Evolutionary conservation across 2,797 vertebrate species (phyloP).

Genomic region (Podarcis lilfordi): DNA sequence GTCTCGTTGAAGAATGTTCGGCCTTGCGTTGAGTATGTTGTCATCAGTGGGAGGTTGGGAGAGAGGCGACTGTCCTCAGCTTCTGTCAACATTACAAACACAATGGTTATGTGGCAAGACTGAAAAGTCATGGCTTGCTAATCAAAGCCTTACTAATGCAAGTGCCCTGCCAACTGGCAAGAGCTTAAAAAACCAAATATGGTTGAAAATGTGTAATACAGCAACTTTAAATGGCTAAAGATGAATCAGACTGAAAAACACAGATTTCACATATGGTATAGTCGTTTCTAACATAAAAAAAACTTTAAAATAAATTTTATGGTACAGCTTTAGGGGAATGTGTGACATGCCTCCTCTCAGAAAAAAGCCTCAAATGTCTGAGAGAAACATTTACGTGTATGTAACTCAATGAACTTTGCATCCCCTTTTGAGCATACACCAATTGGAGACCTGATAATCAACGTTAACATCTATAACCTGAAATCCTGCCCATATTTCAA

Average conservation of each 20-base stretch:
- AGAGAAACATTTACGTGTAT: background rate
- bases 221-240: background rate
- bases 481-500: background rate
- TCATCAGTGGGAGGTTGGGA: slow-evolving; percentile 81
- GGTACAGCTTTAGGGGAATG: background rate
- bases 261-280: background rate
- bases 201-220: background rate
- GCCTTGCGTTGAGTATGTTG: slow-evolving; percentile 61
- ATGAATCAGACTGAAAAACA: background rate
- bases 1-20: slow-evolving; percentile 76
- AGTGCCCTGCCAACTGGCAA: slow-evolving; percentile 19
- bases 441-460: background rate
- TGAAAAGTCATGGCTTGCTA: slow-evolving; percentile 25
- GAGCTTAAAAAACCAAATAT: background rate
- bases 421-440: background rate
- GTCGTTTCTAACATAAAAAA: background rate
- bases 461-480: background rate
- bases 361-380: background rate
- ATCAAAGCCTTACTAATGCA: slow-evolving; percentile 40
- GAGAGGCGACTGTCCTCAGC: slow-evolving; percentile 84
- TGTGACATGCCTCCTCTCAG: background rate
- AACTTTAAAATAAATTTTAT: background rate
- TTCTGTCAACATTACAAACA: slow-evolving; percentile 74
- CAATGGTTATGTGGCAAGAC: slow-evolving; percentile 24
- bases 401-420: background rate